Percentiles rank a stretch among this genome's conserved stretches.
These are phyloP conservation scores for Distichodus sexfasciatus DNA, from an alignment of 2,797 vertebrate species.

Conservation along the genomic window DNA sequence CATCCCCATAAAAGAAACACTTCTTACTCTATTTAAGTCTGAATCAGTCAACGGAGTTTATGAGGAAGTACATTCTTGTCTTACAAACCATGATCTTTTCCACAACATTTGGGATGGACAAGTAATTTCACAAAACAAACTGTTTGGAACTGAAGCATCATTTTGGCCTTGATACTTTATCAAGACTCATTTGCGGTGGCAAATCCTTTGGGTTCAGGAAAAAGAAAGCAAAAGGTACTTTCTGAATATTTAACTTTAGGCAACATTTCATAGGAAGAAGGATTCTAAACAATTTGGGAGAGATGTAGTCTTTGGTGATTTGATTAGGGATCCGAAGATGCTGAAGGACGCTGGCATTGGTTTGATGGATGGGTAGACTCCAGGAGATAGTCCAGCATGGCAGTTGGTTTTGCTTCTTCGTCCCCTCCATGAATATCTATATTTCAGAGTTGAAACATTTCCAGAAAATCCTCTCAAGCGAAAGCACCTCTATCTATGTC, in stretches of 20 bases:
- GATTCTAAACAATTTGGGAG: not conserved
- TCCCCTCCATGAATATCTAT: slow-evolving; percentile 23
- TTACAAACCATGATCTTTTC: not conserved
- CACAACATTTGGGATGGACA: not conserved
- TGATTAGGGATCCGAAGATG: too few relatives aligned
- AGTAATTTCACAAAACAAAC: too few relatives aligned
- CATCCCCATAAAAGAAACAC: not conserved
- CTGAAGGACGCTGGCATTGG: too few relatives aligned
- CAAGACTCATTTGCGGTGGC: not conserved
- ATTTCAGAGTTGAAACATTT: not conserved
- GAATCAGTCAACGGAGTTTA: not conserved
- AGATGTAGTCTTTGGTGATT: too few relatives aligned
- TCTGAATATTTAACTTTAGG: not conserved
- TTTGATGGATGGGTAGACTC: too few relatives aligned
- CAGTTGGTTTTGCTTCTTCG: not conserved
- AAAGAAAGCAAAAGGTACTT: not conserved
- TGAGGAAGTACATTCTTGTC: not conserved
- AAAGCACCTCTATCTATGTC: slow-evolving; percentile 43
- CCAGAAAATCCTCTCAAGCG: slow-evolving; percentile 11
- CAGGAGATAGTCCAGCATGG: not conserved
- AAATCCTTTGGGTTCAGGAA: not conserved
- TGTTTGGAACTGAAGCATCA: not conserved
- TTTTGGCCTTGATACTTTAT: not conserved
- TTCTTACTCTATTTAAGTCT: not conserved
- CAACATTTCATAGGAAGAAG: not conserved